phyloP scores from a whole-genome alignment of 2,888 invertebrate species.

The Sinelater perroti region DNA sequence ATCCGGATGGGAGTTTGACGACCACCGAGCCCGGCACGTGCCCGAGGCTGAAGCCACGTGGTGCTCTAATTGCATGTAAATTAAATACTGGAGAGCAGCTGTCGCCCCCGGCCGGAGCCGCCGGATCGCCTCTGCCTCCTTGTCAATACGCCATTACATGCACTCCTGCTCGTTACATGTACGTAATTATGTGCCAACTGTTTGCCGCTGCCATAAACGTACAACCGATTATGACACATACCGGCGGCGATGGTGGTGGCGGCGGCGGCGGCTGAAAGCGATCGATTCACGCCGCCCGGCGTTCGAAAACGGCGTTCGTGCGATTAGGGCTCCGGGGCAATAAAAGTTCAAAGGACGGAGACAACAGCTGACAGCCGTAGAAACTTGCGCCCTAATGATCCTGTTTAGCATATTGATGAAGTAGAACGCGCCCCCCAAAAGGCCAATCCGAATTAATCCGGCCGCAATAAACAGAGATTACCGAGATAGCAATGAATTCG shows the following conservation, averaged over 20 bases:
- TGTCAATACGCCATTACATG: constrained; percentile 38
- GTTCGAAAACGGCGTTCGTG: too few relatives aligned
- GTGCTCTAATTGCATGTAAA: constrained; percentile 38
- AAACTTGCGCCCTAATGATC: constrained; percentile 25
- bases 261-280: too few relatives aligned
- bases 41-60: constrained; percentile 25
- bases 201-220: constrained; percentile 25
- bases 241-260: background rate
- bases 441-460: constrained; percentile 42
- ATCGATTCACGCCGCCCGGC: background rate
- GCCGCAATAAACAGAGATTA: constrained; percentile 45
- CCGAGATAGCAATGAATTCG: constrained; percentile 43
- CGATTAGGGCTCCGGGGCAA: too few relatives aligned
- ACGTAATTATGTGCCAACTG: constrained; percentile 40
- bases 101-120: constrained; percentile 30
- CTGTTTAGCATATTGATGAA: constrained; percentile 44
- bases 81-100: constrained; percentile 34
- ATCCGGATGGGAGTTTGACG: constrained; percentile 29
- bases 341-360: constrained; percentile 6
- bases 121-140: constrained; percentile 29
- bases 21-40: constrained; percentile 26
- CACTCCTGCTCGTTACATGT: constrained; percentile 33
- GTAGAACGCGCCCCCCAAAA: constrained; percentile 41
- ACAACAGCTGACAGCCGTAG: constrained; percentile 29
- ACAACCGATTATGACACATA: constrained; percentile 23